Evolutionary conservation across 2,113 vertebrate species (phyloP).

Genomic region (Uria lomvia): DNA sequence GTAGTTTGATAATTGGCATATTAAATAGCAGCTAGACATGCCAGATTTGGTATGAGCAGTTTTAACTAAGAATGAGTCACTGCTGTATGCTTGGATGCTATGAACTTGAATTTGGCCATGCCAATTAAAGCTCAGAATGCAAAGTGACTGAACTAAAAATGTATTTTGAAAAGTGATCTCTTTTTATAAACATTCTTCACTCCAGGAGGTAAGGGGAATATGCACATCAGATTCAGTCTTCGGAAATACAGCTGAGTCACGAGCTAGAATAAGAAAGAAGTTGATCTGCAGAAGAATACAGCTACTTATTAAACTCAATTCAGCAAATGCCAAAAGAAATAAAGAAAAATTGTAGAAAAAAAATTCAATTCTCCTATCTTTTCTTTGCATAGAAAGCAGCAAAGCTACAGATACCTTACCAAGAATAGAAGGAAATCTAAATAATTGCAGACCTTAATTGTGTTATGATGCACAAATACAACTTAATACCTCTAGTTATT

Average conservation of each 20-base stretch:
- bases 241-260: constrained; percentile 46
- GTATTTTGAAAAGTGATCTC: not conserved
- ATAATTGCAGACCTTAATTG: not conserved
- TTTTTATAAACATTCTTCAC: not conserved
- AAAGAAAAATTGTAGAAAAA: not conserved
- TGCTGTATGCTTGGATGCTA: not conserved
- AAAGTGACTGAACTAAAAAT: not conserved
- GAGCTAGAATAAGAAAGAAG: not conserved
- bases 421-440: not conserved
- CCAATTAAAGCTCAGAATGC: constrained; percentile 18
- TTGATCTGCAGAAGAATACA: not conserved
- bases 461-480: not conserved
- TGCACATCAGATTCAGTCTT: not conserved
- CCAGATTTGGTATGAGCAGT: not conserved
- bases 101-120: not conserved
- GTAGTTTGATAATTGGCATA: not conserved
- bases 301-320: not conserved
- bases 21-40: not conserved
- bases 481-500: not conserved
- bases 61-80: constrained; percentile 15
- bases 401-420: not conserved
- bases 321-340: not conserved
- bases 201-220: not conserved
- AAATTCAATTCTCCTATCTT: not conserved
- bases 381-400: not conserved